Base-by-base conservation (phyloP, 2,797 vertebrate genomes). In the Heliangelus exortis region DNA sequence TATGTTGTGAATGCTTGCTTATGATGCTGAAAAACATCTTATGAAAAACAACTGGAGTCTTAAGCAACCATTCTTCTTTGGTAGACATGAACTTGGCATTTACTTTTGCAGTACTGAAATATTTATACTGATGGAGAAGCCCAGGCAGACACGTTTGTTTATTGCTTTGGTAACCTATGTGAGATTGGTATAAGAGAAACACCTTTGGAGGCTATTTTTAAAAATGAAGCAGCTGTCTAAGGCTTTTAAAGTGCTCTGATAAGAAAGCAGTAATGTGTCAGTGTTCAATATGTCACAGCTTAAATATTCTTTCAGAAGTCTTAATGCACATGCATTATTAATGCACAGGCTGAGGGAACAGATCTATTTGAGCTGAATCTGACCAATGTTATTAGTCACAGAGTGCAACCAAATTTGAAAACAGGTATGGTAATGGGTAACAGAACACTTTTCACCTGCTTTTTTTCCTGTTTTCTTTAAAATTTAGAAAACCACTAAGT, bases 311-410 rank as follows among this genome's bases (percentile, higher is more conserved):
- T 90, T 94, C 85, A 93, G 94, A 97, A 95, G 89, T 58, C 96
- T 97, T 97, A 97, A 96, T 91, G 93, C 23, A 13, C 71, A 96
- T 97, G 71, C 95, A 97, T 97, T 97, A 97, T 97, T 97, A 95
- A 98, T 95, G 86, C 39, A 75, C 81, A 76, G 74, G 96, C 95
- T 85, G 62, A 96, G 89, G 95, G 89, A 96, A 88, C 63, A 92
- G 84, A 95, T 95, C 91, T 92, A 50, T 83, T 73, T 77, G 63
- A 97, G 95, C 69, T 89, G 71, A 97, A 93, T 94, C 92, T 94
- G 81, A 97, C 96, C 95, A 87, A 43, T 26, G 69, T 91, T 87
- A 95, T 96, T 94, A 96, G 67, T 89, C 95, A 97, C 89, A 91
- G 59, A 94, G 67, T 23, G 43, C 54, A 90, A 86, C 59, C 19